Evolutionary conservation across 1,140 invertebrate genomes (phyloP).

Genomic region (Bombus difficillimus): DNA sequence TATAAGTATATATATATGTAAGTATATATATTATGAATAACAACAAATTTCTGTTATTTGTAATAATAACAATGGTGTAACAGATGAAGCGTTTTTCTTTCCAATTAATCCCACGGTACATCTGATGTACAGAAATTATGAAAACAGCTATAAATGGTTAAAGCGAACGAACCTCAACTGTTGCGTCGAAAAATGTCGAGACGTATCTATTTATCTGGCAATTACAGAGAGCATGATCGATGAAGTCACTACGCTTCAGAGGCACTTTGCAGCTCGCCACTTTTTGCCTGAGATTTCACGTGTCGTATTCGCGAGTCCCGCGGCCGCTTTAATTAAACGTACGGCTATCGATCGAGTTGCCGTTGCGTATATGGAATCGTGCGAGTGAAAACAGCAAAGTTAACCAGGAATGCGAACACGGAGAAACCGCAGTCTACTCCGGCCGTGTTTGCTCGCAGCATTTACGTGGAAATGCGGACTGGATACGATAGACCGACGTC

Average conservation of each 20-base stretch:
- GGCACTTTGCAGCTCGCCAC: too few species aligned
- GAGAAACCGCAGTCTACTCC: conserved; percentile 34
- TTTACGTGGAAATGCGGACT: neutral
- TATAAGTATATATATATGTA: too few species aligned
- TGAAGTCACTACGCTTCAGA: conserved; percentile 8
- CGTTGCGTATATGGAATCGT: conserved; percentile 13
- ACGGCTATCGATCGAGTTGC: neutral
- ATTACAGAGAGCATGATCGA: conserved; percentile 2
- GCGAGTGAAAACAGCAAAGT: conserved; percentile 26
- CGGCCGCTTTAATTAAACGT: conserved; percentile 35
- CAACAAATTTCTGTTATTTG: neutral
- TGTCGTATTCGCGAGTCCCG: neutral
- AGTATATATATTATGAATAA: too few species aligned
- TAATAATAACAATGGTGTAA: neutral
- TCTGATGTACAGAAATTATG: neutral
- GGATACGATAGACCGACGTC: neutral
- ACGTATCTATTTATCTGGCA: neutral
- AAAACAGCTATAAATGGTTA: neutral
- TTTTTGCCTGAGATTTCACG: conserved; percentile 17
- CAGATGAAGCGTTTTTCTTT: neutral
- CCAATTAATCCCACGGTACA: neutral
- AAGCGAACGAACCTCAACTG: neutral
- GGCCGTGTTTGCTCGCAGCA: neutral
- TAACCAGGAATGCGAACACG: conserved; percentile 40
- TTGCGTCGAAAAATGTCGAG: too few species aligned